Percentiles rank a stretch among this genome's conserved stretches.
These are phyloP conservation scores for Nannoperca obscura DNA, from an alignment of 2,797 vertebrate species.

Conservation along the genomic window DNA sequence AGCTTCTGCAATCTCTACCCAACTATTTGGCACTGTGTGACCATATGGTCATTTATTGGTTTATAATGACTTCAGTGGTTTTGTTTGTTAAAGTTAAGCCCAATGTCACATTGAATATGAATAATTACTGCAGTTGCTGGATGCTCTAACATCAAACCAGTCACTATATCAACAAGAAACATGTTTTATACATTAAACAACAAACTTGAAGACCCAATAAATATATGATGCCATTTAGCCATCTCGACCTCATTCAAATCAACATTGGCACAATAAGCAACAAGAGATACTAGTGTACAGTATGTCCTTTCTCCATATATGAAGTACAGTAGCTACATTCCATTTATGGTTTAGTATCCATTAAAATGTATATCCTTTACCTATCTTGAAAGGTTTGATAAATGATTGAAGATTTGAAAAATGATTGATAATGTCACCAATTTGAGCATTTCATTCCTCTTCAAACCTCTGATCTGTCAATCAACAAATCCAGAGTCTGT, in stretches of 20 bases:
- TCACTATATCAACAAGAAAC: neutral
- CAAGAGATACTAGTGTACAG: neutral
- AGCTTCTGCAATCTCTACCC: neutral
- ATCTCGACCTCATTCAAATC: no score
- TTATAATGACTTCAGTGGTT: neutral
- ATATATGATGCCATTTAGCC: no score
- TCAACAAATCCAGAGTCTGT: slow-evolving; percentile 26
- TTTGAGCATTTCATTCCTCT: slow-evolving; percentile 47
- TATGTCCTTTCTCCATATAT: neutral
- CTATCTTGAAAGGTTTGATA: slow-evolving; percentile 12
- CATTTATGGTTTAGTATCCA: slow-evolving; percentile 50
- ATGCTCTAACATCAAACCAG: neutral
- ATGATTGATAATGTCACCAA: slow-evolving; percentile 36
- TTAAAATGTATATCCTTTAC: slow-evolving; percentile 56
- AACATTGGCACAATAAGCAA: neutral
- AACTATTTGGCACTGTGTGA: no score
- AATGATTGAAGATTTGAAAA: no score
- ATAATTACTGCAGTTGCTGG: neutral
- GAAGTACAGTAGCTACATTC: neutral
- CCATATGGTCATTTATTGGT: neutral
- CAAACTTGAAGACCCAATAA: no score
- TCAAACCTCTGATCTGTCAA: slow-evolving; percentile 18
- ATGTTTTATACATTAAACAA: neutral
- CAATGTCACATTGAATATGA: neutral
- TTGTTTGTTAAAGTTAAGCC: neutral